Evolutionary conservation across 2,113 vertebrate genomes (phyloP).

Genomic region (Zosterops hypoxanthus): DNA sequence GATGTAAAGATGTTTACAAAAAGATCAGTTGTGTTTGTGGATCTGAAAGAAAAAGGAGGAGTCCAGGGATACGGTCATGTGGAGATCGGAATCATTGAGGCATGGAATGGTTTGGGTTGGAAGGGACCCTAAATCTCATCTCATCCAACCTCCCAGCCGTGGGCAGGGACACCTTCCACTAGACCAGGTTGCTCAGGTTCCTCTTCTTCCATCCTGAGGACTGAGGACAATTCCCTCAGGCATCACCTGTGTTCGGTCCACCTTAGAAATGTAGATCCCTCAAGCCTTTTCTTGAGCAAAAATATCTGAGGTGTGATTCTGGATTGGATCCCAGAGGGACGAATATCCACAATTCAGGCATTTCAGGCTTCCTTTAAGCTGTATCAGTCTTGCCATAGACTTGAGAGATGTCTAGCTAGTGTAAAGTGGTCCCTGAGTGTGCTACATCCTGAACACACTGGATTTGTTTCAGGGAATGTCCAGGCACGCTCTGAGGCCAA

Average conservation of each 20-base stretch:
- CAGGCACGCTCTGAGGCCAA: not conserved
- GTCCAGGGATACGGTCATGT: fast-evolving
- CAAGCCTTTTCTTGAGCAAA: not conserved
- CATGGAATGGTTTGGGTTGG: not conserved
- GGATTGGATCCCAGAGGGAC: not conserved
- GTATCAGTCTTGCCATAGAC: not conserved
- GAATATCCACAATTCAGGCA: not conserved
- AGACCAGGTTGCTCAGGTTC: not conserved
- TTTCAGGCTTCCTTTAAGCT: not conserved
- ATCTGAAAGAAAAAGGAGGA: not conserved
- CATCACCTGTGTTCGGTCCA: not conserved
- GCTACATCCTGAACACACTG: not conserved
- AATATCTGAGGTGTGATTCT: not conserved
- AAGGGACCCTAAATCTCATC: not conserved
- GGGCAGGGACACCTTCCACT: not conserved
- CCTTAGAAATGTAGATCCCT: fast-evolving
- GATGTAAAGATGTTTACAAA: not conserved
- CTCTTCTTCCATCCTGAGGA: not conserved
- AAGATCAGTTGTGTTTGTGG: not conserved
- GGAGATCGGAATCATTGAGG: not conserved
- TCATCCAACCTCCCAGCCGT: not conserved
- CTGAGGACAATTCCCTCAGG: not conserved
- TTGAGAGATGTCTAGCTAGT: not conserved
- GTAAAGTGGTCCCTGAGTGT: not conserved
- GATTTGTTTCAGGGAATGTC: not conserved